Conservation (phyloP, 2,888 invertebrate species). For the Resseliella maxima region DNA sequence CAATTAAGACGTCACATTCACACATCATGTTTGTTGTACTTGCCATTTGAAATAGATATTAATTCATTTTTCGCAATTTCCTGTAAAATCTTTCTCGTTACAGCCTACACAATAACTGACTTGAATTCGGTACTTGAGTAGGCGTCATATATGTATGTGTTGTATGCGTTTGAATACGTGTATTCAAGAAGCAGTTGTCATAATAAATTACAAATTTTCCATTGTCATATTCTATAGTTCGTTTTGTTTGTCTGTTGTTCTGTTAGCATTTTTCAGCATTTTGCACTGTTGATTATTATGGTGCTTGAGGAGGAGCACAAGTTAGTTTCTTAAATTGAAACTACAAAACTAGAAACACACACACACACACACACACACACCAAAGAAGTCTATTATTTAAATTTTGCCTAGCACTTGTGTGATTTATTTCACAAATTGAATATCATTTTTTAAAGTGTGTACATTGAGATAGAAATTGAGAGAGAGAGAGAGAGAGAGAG, state of each 20-base stretch:
- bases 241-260: constrained; percentile 47
- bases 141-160: background rate
- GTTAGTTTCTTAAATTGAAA: constrained; percentile 47
- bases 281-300: constrained; percentile 46
- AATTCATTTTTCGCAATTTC: background rate
- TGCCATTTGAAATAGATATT: constrained; percentile 8
- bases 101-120: background rate
- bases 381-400: constrained; percentile 43
- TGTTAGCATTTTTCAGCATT: constrained; percentile 30
- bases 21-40: constrained; percentile 3
- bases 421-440: constrained; percentile 41
- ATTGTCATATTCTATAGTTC: constrained; percentile 29
- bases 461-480: background rate
- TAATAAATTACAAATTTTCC: constrained; percentile 51
- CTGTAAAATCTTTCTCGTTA: background rate
- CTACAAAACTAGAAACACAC: no score
- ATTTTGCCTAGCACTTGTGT: constrained; percentile 44
- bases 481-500: background rate
- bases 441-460: constrained; percentile 44
- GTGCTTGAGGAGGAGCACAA: background rate
- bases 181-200: constrained; percentile 19
- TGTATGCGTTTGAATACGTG: background rate
- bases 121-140: background rate
- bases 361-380: no score
- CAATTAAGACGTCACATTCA: constrained; percentile 51